A percentile compares a stretch with the other conserved stretches of the same genome.
These are phyloP conservation scores for Oxyscelio sp. DNA, from an alignment of 2,888 invertebrate genomes.

Conservation along the genomic window DNA sequence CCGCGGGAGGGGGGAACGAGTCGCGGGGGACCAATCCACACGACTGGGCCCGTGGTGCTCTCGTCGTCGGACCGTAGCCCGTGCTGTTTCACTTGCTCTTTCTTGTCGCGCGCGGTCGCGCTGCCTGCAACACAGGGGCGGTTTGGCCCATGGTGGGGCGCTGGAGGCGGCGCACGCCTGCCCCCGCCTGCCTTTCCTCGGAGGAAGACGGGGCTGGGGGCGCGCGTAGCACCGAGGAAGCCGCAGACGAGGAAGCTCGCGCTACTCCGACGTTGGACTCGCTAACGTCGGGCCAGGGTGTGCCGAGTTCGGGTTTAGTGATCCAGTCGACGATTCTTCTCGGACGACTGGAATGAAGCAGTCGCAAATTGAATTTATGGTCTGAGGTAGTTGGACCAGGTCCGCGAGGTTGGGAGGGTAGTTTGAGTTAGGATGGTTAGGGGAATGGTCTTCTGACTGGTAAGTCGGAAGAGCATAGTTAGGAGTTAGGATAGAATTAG, in stretches of 20 bases:
- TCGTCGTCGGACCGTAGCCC: slow-evolving; percentile 73
- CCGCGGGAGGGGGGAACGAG: slow-evolving; percentile 75
- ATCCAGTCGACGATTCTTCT: too few species aligned
- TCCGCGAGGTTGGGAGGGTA: too few species aligned
- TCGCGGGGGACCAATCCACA: slow-evolving; percentile 71
- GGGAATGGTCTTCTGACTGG: too few species aligned
- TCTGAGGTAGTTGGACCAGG: too few species aligned
- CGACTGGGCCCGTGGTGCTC: slow-evolving; percentile 47
- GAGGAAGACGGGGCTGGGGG: slow-evolving; percentile 74
- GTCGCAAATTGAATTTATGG: too few species aligned
- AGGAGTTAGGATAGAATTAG: too few species aligned
- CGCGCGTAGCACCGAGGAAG: slow-evolving; percentile 69
- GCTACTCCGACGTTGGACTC: slow-evolving; percentile 81
- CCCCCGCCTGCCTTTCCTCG: slow-evolving; percentile 67
- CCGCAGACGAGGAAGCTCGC: slow-evolving; percentile 67
- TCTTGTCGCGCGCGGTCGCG: slow-evolving; percentile 70
- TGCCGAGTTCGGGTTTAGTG: too few species aligned
- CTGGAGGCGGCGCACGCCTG: slow-evolving; percentile 83
- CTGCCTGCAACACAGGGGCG: slow-evolving; percentile 81
- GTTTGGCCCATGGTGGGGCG: slow-evolving; percentile 79
- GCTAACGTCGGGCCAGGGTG: slow-evolving; percentile 68
- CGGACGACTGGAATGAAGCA: too few species aligned
- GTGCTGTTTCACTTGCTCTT: slow-evolving; percentile 71
- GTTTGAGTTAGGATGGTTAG: too few species aligned
- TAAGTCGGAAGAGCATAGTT: too few species aligned